These are phyloP conservation scores for Sitodiplosis mosellana DNA, from an alignment of 1,140 invertebrate genomes.

Conservation along the genomic window DNA sequence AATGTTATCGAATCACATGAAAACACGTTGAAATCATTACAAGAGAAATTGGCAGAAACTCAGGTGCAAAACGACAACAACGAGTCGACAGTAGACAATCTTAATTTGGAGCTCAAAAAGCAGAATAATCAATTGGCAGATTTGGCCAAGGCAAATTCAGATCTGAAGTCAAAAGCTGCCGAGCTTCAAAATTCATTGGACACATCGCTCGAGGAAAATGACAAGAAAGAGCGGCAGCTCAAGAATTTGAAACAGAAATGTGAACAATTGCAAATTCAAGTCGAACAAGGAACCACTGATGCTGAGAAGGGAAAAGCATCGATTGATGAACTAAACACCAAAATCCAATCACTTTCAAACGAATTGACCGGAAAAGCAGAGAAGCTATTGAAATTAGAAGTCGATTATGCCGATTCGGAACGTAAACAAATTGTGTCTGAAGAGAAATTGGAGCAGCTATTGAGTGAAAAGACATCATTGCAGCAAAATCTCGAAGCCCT, in stretches of 20 bases:
- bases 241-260: background rate
- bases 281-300: slow-evolving; percentile 25
- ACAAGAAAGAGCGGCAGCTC: background rate
- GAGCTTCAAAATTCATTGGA: slow-evolving; percentile 20
- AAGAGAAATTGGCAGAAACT: background rate
- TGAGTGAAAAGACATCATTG: slow-evolving; percentile 10
- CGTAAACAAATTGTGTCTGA: slow-evolving; percentile 12
- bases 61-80: too few species aligned
- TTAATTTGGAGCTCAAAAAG: background rate
- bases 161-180: slow-evolving; percentile 16
- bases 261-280: slow-evolving; percentile 5
- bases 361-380: slow-evolving; percentile 13
- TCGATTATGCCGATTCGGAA: slow-evolving; percentile 10
- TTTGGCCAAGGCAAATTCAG: slow-evolving; percentile 2
- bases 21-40: background rate
- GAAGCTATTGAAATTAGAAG: slow-evolving; percentile 9
- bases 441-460: slow-evolving; percentile 11
- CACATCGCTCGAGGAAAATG: slow-evolving; percentile 16
- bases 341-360: slow-evolving; percentile 7
- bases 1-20: background rate
- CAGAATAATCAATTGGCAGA: slow-evolving; percentile 1
- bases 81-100: too few species aligned
- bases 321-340: slow-evolving; percentile 15
- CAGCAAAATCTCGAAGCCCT: slow-evolving; percentile 11
- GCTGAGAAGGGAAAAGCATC: slow-evolving; percentile 18